Evolutionary conservation across 2,797 vertebrate species (phyloP).

Genomic region (Gymnodraco acuticeps): DNA sequence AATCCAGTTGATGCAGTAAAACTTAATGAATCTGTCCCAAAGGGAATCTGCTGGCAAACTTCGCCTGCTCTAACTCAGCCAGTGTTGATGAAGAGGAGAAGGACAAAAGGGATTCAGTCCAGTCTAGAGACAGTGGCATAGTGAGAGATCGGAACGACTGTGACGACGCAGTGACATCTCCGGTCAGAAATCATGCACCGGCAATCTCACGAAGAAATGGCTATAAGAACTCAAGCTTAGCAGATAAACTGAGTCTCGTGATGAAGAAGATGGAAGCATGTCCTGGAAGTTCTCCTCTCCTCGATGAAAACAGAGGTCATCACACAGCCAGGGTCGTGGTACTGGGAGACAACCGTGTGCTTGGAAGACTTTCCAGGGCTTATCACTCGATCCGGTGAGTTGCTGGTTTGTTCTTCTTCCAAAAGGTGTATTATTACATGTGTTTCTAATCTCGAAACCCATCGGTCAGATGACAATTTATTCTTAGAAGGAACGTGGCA

Average conservation of each 20-base stretch:
- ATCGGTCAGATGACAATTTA: no score
- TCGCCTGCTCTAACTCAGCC: slow-evolving; percentile 58
- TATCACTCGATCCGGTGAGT: slow-evolving; percentile 85
- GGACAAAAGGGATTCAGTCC: slow-evolving; percentile 71
- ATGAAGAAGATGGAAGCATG: slow-evolving; percentile 65
- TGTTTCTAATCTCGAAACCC: background rate
- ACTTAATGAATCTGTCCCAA: background rate
- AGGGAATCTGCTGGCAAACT: slow-evolving; percentile 88
- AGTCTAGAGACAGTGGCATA: slow-evolving; percentile 86
- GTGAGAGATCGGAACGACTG: slow-evolving; percentile 79
- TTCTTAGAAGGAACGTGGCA: no score
- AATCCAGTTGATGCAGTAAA: background rate
- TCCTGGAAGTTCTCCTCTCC: slow-evolving; percentile 32
- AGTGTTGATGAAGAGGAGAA: slow-evolving; percentile 66
- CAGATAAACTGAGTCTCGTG: slow-evolving; percentile 74
- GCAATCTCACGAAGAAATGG: slow-evolving; percentile 80
- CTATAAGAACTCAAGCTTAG: slow-evolving; percentile 68
- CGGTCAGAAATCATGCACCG: background rate
- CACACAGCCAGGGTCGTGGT: slow-evolving; percentile 87
- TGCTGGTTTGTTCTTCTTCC: background rate
- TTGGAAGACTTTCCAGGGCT: slow-evolving; percentile 87
- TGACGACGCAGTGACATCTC: background rate
- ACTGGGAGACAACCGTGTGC: slow-evolving; percentile 88
- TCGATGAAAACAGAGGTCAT: slow-evolving; percentile 63
- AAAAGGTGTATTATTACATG: background rate